Evolutionary conservation across 2,888 invertebrate genomes (phyloP).

Genomic region (Mesopsocus fuscifrons): DNA sequence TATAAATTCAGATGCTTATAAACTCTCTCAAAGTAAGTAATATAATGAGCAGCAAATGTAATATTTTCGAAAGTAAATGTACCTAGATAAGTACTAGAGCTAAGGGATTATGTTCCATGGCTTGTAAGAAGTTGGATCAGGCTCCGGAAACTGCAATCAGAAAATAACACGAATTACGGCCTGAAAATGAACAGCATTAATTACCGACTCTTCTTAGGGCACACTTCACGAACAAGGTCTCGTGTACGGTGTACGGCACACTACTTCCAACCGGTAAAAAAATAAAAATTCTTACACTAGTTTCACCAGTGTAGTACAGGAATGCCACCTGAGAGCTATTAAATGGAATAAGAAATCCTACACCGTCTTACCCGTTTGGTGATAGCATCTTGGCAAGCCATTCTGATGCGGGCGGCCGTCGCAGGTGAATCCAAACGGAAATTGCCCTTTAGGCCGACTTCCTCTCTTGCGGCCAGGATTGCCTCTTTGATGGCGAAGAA

Average conservation of each 20-base stretch:
- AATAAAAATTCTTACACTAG: too few species aligned
- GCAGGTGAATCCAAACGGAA: constrained; percentile 68
- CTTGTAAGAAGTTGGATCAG: constrained; percentile 32
- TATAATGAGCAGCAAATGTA: too few species aligned
- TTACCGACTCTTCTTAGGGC: too few species aligned
- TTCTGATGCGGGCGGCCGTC: constrained; percentile 70
- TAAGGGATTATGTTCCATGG: constrained; percentile 48
- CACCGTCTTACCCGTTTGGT: constrained; percentile 45
- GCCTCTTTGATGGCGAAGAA: constrained; percentile 86
- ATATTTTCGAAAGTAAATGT: too few species aligned
- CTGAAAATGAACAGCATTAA: too few species aligned
- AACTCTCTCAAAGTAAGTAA: too few species aligned
- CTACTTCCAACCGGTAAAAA: too few species aligned
- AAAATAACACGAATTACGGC: constrained; percentile 15
- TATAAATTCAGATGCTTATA: too few species aligned
- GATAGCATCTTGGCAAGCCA: constrained; percentile 74
- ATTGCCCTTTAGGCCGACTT: constrained; percentile 37
- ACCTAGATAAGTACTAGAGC: too few species aligned
- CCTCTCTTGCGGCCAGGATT: constrained; percentile 53
- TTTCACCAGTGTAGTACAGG: too few species aligned
- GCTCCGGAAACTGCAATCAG: constrained; percentile 34
- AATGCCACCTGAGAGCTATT: constrained; percentile 9
- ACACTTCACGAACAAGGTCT: too few species aligned
- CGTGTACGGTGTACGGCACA: too few species aligned
- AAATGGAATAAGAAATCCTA: constrained; percentile 5